Percentiles rank a stretch among this genome's conserved stretches.
phyloP scores from a whole-genome alignment of 2,888 invertebrate species.

The Autographa pulchrina region DNA sequence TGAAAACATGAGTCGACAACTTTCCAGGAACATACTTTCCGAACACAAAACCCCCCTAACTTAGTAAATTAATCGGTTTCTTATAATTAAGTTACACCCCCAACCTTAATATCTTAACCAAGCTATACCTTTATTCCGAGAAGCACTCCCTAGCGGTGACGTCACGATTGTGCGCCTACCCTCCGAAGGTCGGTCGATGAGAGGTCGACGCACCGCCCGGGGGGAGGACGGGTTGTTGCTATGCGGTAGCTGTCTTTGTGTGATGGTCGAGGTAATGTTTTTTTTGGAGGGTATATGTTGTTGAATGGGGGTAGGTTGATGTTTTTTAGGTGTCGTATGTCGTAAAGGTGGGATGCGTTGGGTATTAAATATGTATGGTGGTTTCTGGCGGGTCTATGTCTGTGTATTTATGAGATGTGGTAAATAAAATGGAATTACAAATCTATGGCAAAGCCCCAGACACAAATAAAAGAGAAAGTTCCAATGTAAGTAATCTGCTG shows the following conservation, averaged over 20 bases:
- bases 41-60: not conserved
- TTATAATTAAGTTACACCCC: not conserved
- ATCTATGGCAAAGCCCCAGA: too few species aligned
- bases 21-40: not conserved
- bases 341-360: not conserved
- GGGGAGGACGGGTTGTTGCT: not conserved
- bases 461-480: too few species aligned
- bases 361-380: not conserved
- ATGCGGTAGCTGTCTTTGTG: slow-evolving; percentile 4
- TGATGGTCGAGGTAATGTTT: not conserved
- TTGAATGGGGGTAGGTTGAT: too few species aligned
- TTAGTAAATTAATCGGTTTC: not conserved
- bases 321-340: not conserved
- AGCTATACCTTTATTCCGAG: slow-evolving; percentile 22
- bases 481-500: too few species aligned
- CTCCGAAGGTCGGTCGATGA: slow-evolving; percentile 48
- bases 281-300: not conserved
- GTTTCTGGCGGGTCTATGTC: not conserved
- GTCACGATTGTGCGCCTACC: slow-evolving; percentile 40
- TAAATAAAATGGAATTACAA: too few species aligned
- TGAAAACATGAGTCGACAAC: too few species aligned
- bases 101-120: slow-evolving; percentile 16
- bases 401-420: too few species aligned
- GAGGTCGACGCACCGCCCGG: slow-evolving; percentile 27
- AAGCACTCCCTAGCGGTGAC: slow-evolving; percentile 34